Evolutionary conservation across 2,888 invertebrate genomes (phyloP).

Genomic region (Oxytorus armatus): DNA sequence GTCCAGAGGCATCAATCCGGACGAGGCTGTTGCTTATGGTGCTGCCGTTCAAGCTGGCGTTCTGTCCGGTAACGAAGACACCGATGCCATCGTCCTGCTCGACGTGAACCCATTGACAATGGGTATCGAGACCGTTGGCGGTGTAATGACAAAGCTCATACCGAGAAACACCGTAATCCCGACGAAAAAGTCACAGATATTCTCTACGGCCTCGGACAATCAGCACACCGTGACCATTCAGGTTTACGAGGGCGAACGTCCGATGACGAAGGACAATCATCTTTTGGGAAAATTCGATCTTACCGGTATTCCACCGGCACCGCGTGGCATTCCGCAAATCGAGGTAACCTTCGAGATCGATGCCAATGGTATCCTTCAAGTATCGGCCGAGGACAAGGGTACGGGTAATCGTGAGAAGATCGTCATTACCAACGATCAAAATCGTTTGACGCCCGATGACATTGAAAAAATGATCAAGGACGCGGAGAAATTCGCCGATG

Average conservation of each 20-base stretch:
- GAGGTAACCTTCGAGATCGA: constrained; percentile 98
- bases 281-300: constrained; percentile 99
- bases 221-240: constrained; percentile 99
- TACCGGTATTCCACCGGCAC: constrained; percentile 98
- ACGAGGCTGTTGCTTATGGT: constrained; percentile 99
- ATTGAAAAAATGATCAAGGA: constrained; percentile 99
- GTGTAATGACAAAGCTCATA: constrained; percentile 99
- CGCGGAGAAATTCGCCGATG: constrained; percentile 99
- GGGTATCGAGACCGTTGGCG: constrained; percentile 99
- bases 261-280: constrained; percentile 99
- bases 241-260: constrained; percentile 99
- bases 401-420: constrained; percentile 99
- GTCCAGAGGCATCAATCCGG: constrained; percentile 98
- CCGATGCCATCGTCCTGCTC: constrained; percentile 97
- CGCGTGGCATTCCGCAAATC: constrained; percentile 96
- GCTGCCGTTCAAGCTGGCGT: constrained; percentile 99
- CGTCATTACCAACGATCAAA: constrained; percentile 99
- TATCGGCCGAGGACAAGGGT: constrained; percentile 99
- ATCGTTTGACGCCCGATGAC: constrained; percentile 98
- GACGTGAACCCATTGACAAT: constrained; percentile 99
- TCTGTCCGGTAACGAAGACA: constrained; percentile 98
- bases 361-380: constrained; percentile 97
- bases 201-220: constrained; percentile 99
- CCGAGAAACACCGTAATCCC: constrained; percentile 99
- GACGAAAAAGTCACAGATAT: constrained; percentile 99